Conservation (phyloP, 2,113 vertebrate species). For the Hypocryptadius cinnamomeus region DNA sequence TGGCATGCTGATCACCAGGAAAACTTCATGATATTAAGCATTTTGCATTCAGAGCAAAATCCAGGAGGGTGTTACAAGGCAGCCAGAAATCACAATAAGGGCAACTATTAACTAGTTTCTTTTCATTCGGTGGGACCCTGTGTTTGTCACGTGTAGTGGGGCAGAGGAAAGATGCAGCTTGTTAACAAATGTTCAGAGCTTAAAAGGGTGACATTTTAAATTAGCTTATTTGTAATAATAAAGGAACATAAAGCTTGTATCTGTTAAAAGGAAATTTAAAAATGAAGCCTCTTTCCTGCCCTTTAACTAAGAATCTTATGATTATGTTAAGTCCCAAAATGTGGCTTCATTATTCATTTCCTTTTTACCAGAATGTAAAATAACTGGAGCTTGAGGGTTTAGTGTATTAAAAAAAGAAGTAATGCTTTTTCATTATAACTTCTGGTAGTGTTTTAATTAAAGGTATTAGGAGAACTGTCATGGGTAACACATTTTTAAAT, state of each 20-base stretch:
- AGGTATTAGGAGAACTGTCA: conserved; percentile 4
- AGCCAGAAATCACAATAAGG: neutral
- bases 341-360: conserved; percentile 29
- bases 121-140: neutral
- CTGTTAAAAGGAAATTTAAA: neutral
- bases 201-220: neutral
- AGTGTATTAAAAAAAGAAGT: neutral
- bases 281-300: neutral
- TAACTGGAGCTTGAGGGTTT: conserved; percentile 12
- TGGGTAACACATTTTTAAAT: neutral
- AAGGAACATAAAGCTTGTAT: neutral
- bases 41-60: neutral
- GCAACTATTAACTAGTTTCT: neutral
- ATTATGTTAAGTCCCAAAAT: conserved; percentile 31
- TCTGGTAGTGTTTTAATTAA: conserved; percentile 57
- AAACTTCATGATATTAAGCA: neutral
- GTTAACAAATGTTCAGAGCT: neutral
- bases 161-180: neutral
- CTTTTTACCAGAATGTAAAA: conserved; percentile 7
- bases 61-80: neutral
- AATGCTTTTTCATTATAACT: conserved; percentile 51
- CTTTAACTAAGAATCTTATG: neutral
- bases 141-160: neutral
- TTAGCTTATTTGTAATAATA: neutral
- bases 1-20: neutral